Conservation (phyloP, 2,888 invertebrate genomes). For the Nymphalis polychloros region DNA sequence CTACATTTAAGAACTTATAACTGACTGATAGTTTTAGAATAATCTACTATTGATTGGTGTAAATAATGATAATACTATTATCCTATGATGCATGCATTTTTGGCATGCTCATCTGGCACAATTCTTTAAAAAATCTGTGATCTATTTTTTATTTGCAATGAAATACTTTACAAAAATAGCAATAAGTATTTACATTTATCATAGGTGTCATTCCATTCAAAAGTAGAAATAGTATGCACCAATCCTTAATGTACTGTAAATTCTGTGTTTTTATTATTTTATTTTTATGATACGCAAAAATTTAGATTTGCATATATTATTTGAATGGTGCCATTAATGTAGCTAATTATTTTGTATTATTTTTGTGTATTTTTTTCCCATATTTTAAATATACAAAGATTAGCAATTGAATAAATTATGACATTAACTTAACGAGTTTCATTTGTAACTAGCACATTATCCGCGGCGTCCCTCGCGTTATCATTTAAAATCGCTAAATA, state of each 20-base stretch:
- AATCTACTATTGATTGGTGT: slow-evolving; percentile 55
- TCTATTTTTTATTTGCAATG: slow-evolving; percentile 51
- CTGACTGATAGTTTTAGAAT: slow-evolving; percentile 77
- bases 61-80: slow-evolving; percentile 46
- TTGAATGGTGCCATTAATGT: slow-evolving; percentile 43
- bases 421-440: slow-evolving; percentile 26
- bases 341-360: slow-evolving; percentile 41
- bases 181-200: slow-evolving; percentile 25
- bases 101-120: slow-evolving; percentile 61
- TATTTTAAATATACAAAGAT: slow-evolving; percentile 45
- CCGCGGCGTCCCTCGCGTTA: too few relatives aligned
- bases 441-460: neutral
- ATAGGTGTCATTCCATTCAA: slow-evolving; percentile 16
- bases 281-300: slow-evolving; percentile 4
- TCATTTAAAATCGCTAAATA: too few relatives aligned
- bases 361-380: slow-evolving; percentile 38
- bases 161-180: slow-evolving; percentile 31
- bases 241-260: neutral
- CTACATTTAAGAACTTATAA: slow-evolving; percentile 53
- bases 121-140: slow-evolving; percentile 63
- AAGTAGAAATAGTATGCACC: slow-evolving; percentile 17
- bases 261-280: neutral
- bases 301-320: slow-evolving; percentile 5
- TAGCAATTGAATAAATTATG: slow-evolving; percentile 45
- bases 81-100: slow-evolving; percentile 44